Percentiles rank a stretch among this genome's conserved stretches.
phyloP scores from a whole-genome alignment of 2,888 invertebrate species.

The Frankliniella fusca region DNA sequence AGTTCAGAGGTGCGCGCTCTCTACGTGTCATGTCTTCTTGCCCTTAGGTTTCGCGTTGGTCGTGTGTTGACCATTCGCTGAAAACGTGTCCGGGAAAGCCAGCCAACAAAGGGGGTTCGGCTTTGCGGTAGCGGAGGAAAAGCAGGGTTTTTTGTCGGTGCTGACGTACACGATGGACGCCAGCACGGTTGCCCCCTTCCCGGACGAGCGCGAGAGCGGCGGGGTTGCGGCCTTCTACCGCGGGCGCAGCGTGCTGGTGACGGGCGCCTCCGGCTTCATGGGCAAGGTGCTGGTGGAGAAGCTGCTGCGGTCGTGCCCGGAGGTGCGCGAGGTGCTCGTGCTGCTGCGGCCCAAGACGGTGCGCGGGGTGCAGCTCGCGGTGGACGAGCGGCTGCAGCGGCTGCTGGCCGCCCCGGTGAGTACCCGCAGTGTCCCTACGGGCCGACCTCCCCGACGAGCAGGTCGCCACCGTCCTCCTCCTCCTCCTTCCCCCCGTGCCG shows the following conservation, averaged over 20 bases:
- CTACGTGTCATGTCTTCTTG: too few relatives aligned
- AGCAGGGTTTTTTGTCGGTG: too few relatives aligned
- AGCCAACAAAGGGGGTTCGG: too few relatives aligned
- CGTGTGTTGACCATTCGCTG: too few relatives aligned
- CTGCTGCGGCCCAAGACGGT: background rate
- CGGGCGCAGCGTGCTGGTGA: constrained; percentile 18
- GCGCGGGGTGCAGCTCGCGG: background rate
- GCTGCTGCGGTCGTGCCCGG: background rate
- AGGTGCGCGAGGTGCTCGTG: background rate
- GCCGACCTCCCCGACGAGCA: background rate
- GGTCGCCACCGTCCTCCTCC: background rate
- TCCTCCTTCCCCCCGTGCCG: background rate
- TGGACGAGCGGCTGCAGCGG: background rate
- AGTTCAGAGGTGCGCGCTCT: too few relatives aligned
- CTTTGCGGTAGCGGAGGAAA: too few relatives aligned
- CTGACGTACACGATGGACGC: too few relatives aligned
- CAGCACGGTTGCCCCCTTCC: background rate
- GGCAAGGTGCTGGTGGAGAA: constrained; percentile 7
- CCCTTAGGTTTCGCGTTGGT: too few relatives aligned
- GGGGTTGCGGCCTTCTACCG: background rate
- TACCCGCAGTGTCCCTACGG: background rate
- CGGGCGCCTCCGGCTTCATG: constrained; percentile 8
- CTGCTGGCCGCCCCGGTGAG: constrained; percentile 1
- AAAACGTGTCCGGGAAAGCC: too few relatives aligned
- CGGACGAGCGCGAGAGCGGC: background rate